A percentile compares a stretch with the other conserved stretches of the same genome.
These are phyloP conservation scores for Coranthus polyacanthus DNA, from an alignment of 2,797 vertebrate species.

Conservation along the genomic window DNA sequence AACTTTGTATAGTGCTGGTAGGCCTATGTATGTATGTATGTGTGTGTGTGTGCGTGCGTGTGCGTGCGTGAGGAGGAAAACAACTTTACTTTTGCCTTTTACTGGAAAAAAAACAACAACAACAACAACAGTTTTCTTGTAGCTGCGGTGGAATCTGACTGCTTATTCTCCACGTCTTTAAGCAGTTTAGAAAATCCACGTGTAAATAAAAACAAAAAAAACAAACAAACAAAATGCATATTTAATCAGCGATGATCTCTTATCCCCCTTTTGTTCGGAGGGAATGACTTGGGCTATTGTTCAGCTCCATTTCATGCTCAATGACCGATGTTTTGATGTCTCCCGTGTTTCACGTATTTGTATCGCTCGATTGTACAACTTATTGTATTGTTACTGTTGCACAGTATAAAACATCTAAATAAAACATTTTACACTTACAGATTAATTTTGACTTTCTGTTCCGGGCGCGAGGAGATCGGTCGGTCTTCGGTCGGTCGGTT, in stretches of 20 bases:
- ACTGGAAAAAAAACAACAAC: conserved; percentile 51
- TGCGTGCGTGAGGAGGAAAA: conserved; percentile 20
- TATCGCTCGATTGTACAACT: conserved; percentile 87
- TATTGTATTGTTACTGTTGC: conserved; percentile 91
- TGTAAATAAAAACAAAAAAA: conserved; percentile 82
- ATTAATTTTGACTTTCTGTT: not conserved
- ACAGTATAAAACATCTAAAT: conserved; percentile 91
- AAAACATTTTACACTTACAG: conserved; percentile 89
- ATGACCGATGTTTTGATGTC: conserved; percentile 78
- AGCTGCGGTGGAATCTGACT: conserved; percentile 63
- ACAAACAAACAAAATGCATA: conserved; percentile 76
- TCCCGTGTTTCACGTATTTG: conserved; percentile 84
- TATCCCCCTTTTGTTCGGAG: conserved; percentile 52
- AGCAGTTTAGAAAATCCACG: conserved; percentile 66
- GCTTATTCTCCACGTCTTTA: conserved; percentile 55
- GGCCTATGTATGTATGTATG: too few relatives aligned
- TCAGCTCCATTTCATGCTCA: conserved; percentile 74
- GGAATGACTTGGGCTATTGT: conserved; percentile 61
- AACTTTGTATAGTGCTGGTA: conserved; percentile 41
- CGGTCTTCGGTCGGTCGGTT: too few relatives aligned
- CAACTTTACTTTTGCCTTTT: conserved; percentile 65
- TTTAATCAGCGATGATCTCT: conserved; percentile 78
- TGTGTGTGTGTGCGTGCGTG: too few relatives aligned
- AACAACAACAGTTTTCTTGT: conserved; percentile 47
- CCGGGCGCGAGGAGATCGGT: too few relatives aligned